Base-by-base conservation (phyloP, 2,888 invertebrate genomes). In the Stenodera caucasica region DNA sequence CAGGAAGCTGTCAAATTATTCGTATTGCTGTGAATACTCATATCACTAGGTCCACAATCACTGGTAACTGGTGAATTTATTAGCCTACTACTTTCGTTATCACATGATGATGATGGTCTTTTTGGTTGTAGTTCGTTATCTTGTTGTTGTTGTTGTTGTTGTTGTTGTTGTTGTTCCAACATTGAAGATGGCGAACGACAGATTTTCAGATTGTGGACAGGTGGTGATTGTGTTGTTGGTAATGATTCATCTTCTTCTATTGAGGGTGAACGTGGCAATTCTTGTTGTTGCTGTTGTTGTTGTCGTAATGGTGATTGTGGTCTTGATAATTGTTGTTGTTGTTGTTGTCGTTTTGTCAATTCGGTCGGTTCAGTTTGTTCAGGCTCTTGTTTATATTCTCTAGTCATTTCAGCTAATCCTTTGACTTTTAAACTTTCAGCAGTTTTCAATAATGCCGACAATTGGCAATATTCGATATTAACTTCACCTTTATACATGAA, bases 401-500 rank as follows among this genome's bases (percentile, higher is more conserved):
- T 72, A 79, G 93, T 93, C 91, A 94, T 94, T 83, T 94, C 94
- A 82, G 94, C 93, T 78, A 95, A 84, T 77, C 94, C 94, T 83
- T 94, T 93, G 66, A 94, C 94, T 85, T 94, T 93, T 70, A 94
- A 88, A 82, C 93, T 94, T 84, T 94, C 94, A 77, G 94, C 94
- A 78, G 94, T 94, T 84, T 92, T 93, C 74, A 94, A 88, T 77
- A 94, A 87, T 75, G 93, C 91, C 80, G 92, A 92, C 80, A 94
- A 86, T 84, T 93, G 92, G 85, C 93, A 93, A 83, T 93, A 93
- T 84, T 94, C 92, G 79, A 95, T 93, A 90, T 94, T 94, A 76
- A 95, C 94, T 84, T 95, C 94, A 78, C 94, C 94, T 83, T 93
- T 92, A 87, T 95, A 95, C 94, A 95, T 95, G 88, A 94, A 95